These are phyloP conservation scores for Pelusios castaneus DNA, from an alignment of 2,113 vertebrate genomes.

Conservation along the genomic window DNA sequence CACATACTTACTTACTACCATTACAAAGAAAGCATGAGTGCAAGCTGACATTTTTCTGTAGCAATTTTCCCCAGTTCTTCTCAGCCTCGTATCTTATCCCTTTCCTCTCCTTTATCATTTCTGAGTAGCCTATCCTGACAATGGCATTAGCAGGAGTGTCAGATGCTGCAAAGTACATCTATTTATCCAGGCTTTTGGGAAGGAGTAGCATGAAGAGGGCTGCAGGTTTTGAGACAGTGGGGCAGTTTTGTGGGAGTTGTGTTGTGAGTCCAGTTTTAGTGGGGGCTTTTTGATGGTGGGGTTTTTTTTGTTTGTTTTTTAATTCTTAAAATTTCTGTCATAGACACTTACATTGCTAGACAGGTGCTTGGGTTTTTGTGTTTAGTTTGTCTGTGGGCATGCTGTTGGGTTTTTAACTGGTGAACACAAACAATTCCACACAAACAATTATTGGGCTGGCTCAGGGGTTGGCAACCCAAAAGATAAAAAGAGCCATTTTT, in stretches of 20 bases:
- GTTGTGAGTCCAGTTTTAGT: not conserved
- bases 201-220: not conserved
- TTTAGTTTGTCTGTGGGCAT: not conserved
- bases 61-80: not conserved
- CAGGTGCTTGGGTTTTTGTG: not conserved
- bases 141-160: not conserved
- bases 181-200: not conserved
- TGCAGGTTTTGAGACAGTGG: not conserved
- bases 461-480: too few species aligned
- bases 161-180: accelerated
- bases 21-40: not conserved
- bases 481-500: too few species aligned
- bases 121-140: not conserved
- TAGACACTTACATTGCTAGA: accelerated
- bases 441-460: too few species aligned
- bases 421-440: too few species aligned
- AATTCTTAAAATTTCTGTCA: accelerated
- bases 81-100: not conserved
- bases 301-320: too few species aligned
- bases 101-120: not conserved
- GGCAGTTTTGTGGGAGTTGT: not conserved
- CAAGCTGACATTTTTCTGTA: not conserved
- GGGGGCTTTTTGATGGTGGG: accelerated
- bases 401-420: not conserved
- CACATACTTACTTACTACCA: not conserved